Evolutionary conservation across 2,113 vertebrate species (phyloP).

Genomic region (Cottus gobio): DNA sequence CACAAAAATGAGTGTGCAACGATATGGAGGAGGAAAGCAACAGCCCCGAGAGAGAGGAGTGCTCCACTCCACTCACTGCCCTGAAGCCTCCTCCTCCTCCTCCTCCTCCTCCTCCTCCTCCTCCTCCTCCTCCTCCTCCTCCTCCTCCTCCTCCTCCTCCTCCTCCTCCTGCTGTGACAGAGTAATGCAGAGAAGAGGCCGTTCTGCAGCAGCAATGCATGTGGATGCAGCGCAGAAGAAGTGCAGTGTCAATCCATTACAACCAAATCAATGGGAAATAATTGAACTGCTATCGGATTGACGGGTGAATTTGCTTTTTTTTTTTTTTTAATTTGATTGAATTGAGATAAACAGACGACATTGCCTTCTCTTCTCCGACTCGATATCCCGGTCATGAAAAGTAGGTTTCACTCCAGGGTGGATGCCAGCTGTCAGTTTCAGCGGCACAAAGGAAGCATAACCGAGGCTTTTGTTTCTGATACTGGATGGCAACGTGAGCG

Average conservation of each 20-base stretch:
- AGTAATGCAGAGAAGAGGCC: not conserved
- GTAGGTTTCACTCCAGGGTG: not conserved
- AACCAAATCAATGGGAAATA: slow-evolving; percentile 11
- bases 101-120: not conserved
- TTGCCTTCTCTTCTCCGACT: not conserved
- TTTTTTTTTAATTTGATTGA: slow-evolving; percentile 39
- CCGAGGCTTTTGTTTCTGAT: not conserved
- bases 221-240: not conserved
- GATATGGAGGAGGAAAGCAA: not conserved
- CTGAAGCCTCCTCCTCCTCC: not conserved
- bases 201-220: slow-evolving; percentile 19
- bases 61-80: not conserved
- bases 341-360: slow-evolving; percentile 19
- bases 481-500: not conserved
- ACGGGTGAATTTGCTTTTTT: slow-evolving; percentile 16
- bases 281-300: not conserved
- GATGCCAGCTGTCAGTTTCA: not conserved
- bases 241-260: slow-evolving; percentile 23
- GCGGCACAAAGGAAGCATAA: not conserved
- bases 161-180: not conserved
- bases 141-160: not conserved
- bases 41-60: not conserved
- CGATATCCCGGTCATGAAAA: not conserved
- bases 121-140: not conserved
- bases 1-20: not conserved